Evolutionary conservation across 1,140 invertebrate genomes (phyloP).

Genomic region (Halyomorpha halys): DNA sequence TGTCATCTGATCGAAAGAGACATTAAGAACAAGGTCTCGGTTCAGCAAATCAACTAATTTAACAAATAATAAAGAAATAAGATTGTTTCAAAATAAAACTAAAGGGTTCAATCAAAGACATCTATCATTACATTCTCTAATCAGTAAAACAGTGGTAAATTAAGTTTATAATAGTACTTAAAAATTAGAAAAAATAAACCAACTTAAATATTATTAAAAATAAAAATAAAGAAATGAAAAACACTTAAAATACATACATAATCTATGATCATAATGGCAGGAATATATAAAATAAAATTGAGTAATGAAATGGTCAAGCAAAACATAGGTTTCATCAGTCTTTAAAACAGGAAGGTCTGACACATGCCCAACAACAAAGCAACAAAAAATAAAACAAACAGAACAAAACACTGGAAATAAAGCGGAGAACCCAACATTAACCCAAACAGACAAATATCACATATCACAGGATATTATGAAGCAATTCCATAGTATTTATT

Average conservation of each 20-base stretch:
- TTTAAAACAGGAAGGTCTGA: constrained; percentile 6
- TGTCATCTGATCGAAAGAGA: no score
- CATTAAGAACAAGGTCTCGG: no score
- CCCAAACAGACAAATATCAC: constrained; percentile 6
- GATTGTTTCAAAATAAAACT: no score
- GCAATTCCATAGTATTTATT: constrained; percentile 1
- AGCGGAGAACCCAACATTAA: constrained; percentile 12
- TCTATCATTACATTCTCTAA: no score
- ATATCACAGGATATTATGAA: not conserved
- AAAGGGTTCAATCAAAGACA: no score
- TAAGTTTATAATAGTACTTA: no score
- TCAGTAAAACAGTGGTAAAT: no score
- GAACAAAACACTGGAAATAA: not conserved
- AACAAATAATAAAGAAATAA: no score
- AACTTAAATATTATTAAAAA: not conserved
- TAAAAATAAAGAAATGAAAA: not conserved
- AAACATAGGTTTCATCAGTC: not conserved
- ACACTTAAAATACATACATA: not conserved
- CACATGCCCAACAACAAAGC: constrained; percentile 13
- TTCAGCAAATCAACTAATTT: no score
- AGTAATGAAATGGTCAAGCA: not conserved
- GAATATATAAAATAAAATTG: not conserved
- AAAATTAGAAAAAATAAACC: not conserved
- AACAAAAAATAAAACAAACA: not conserved
- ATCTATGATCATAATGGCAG: not conserved